Conservation (phyloP, 64 coral and sea anemone species). For the Actinia equina region DNA sequence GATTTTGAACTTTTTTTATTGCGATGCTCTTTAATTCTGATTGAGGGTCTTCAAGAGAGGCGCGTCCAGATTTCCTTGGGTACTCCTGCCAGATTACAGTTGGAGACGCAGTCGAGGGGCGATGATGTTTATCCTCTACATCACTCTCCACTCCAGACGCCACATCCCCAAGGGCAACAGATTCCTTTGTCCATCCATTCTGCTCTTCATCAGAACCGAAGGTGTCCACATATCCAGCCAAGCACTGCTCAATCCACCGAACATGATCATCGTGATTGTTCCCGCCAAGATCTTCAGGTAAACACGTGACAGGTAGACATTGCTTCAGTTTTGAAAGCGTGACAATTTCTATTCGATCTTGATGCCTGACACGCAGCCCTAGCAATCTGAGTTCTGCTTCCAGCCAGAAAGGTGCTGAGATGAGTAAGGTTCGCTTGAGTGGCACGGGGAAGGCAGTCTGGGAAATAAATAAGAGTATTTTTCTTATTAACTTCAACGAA, state of each 20-base stretch:
- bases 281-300: not conserved
- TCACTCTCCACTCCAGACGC: too few relatives aligned
- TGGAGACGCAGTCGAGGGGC: too few relatives aligned
- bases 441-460: not conserved
- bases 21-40: too few relatives aligned
- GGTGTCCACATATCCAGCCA: not conserved
- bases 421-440: not conserved
- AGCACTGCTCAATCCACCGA: not conserved
- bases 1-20: too few relatives aligned
- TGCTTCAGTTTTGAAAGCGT: not conserved
- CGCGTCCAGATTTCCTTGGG: too few relatives aligned
- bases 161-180: not conserved
- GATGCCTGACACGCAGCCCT: not conserved
- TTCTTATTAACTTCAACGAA: too few relatives aligned
- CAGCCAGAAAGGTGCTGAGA: constrained; percentile 6
- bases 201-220: not conserved
- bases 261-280: not conserved
- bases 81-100: too few relatives aligned
- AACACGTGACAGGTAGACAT: not conserved
- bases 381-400: not conserved
- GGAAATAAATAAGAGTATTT: not conserved
- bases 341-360: not conserved
- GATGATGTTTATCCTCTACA: too few relatives aligned
- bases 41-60: too few relatives aligned
- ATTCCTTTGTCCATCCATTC: not conserved